phyloP scores from a whole-genome alignment of 1,140 invertebrate species.

The Acromyrmex charruanus region DNA sequence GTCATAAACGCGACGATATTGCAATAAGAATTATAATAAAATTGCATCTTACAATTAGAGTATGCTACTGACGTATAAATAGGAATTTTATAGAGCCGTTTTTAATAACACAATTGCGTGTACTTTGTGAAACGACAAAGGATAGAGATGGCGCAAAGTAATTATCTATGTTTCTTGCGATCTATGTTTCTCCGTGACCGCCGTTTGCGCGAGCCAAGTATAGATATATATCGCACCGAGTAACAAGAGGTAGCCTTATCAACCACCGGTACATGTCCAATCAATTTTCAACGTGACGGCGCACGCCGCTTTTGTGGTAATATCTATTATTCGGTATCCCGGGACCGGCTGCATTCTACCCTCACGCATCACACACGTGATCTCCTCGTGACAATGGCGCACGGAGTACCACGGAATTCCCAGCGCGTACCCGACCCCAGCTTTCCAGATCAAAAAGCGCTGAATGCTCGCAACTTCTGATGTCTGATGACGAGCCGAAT shows the following conservation, averaged over 20 bases:
- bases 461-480: constrained; percentile 59
- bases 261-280: constrained; percentile 75
- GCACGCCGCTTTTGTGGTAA: constrained; percentile 77
- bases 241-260: constrained; percentile 75
- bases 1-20: neutral
- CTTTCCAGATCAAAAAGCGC: constrained; percentile 70
- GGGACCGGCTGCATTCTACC: constrained; percentile 62
- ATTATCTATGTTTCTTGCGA: constrained; percentile 64
- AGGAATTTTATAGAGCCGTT: neutral
- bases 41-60: constrained; percentile 1
- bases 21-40: constrained; percentile 49
- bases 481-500: constrained; percentile 50
- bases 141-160: constrained; percentile 34
- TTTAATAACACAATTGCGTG: constrained; percentile 37
- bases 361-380: constrained; percentile 73
- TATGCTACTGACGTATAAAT: neutral
- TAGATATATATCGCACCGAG: constrained; percentile 41
- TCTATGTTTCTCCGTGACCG: constrained; percentile 53
- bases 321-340: constrained; percentile 77
- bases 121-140: constrained; percentile 20
- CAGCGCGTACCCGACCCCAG: constrained; percentile 44
- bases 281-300: constrained; percentile 77
- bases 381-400: constrained; percentile 73
- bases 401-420: constrained; percentile 66
- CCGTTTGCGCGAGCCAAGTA: neutral